Percentiles rank a stretch among this genome's conserved stretches.
phyloP scores from a whole-genome alignment of 2,797 vertebrate species.

The Dendrocincla tyrannina region DNA sequence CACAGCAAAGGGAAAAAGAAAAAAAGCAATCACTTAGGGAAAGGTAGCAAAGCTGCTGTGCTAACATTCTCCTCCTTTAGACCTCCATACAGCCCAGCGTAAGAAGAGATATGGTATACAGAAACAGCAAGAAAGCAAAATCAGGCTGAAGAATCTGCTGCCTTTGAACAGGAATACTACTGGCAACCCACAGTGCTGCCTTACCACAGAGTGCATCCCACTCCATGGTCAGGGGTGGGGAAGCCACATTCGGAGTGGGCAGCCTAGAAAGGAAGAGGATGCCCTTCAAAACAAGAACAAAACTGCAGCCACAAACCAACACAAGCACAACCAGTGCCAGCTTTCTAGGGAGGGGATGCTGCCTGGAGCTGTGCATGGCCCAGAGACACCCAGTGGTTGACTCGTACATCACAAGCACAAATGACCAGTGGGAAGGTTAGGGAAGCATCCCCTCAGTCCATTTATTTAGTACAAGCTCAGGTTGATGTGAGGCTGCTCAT shows the following conservation, averaged over 20 bases:
- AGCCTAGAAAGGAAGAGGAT: neutral
- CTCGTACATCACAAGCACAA: neutral
- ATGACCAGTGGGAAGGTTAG: neutral
- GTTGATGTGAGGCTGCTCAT: neutral
- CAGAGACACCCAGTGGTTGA: constrained; percentile 20
- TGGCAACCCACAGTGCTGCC: neutral
- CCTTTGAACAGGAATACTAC: neutral
- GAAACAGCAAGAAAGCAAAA: neutral
- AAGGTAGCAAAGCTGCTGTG: neutral
- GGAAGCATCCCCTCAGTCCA: neutral
- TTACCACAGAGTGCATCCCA: accelerated
- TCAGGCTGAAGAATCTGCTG: neutral
- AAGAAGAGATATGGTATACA: neutral
- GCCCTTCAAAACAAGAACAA: neutral
- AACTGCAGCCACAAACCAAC: neutral
- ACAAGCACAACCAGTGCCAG: neutral
- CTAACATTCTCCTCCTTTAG: neutral
- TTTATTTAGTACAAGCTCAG: neutral
- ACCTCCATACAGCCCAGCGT: neutral
- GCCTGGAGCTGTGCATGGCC: neutral
- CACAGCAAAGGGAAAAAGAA: neutral
- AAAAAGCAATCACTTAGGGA: neutral
- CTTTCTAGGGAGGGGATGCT: neutral
- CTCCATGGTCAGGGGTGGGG: neutral
- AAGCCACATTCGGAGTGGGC: neutral